Conservation (phyloP, 1,140 invertebrate genomes). For the Metaphire vulgaris region DNA sequence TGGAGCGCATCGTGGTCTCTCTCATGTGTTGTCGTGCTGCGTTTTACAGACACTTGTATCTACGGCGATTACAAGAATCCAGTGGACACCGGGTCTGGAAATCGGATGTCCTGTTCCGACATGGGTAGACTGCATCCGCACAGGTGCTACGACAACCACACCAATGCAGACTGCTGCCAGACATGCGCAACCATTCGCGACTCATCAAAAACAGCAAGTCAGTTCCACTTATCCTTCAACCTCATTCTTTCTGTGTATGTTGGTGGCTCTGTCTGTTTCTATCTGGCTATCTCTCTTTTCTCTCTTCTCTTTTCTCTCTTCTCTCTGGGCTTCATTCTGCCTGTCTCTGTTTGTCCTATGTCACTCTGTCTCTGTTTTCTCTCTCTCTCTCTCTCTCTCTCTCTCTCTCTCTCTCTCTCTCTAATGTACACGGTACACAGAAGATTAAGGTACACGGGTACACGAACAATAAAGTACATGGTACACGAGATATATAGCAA, state of each 20-base stretch:
- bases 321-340: too few relatives aligned
- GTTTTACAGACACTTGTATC: constrained; percentile 10
- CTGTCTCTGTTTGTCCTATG: too few relatives aligned
- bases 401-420: too few relatives aligned
- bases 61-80: constrained; percentile 7
- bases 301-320: not conserved
- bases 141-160: not conserved
- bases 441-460: too few relatives aligned
- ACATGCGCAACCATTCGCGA: constrained; percentile 8
- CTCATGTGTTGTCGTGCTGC: too few relatives aligned
- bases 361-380: too few relatives aligned
- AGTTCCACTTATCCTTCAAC: not conserved
- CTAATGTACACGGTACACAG: too few relatives aligned
- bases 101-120: not conserved
- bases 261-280: not conserved
- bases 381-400: too few relatives aligned
- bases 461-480: too few relatives aligned
- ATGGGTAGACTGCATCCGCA: not conserved
- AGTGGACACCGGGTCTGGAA: not conserved
- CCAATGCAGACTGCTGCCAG: not conserved
- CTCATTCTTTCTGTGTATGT: not conserved
- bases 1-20: too few relatives aligned
- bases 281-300: not conserved
- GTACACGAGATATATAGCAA: too few relatives aligned
- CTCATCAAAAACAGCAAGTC: not conserved